Conservation (phyloP, 2,888 invertebrate genomes). For the Dolomedes plantarius region DNA sequence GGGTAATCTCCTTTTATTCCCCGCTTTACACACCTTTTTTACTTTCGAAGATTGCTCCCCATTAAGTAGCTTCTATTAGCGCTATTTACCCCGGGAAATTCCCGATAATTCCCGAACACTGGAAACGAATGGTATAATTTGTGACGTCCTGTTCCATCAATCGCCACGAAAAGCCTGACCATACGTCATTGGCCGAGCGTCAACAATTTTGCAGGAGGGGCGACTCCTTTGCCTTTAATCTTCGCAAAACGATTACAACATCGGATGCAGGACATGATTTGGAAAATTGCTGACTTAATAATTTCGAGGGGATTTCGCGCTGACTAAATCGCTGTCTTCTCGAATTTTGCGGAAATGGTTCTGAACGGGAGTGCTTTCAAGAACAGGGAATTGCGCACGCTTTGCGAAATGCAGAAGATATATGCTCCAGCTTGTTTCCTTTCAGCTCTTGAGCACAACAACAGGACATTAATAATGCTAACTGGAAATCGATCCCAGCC, state of each 20-base stretch:
- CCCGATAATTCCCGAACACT: not conserved
- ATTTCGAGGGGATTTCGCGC: not conserved
- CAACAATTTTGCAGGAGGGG: not conserved
- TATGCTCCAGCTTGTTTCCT: no score
- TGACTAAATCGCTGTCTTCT: not conserved
- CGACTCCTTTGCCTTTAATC: not conserved
- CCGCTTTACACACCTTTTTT: no score
- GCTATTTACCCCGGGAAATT: not conserved
- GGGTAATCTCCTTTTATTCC: no score
- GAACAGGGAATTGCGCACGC: no score
- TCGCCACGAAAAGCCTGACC: not conserved
- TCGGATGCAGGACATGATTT: not conserved
- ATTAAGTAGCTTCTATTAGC: not conserved
- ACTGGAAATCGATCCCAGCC: no score
- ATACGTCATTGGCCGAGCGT: not conserved
- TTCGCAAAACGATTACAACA: not conserved
- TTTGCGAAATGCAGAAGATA: no score
- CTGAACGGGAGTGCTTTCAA: not conserved
- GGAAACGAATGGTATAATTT: not conserved
- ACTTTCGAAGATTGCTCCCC: no score
- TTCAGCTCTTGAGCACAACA: no score
- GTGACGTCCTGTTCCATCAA: not conserved
- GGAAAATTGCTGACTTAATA: conserved; percentile 6
- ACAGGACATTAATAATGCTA: no score
- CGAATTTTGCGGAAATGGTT: not conserved